Evolutionary conservation across 2,888 invertebrate genomes (phyloP).

Genomic region (Aplocera efformata): DNA sequence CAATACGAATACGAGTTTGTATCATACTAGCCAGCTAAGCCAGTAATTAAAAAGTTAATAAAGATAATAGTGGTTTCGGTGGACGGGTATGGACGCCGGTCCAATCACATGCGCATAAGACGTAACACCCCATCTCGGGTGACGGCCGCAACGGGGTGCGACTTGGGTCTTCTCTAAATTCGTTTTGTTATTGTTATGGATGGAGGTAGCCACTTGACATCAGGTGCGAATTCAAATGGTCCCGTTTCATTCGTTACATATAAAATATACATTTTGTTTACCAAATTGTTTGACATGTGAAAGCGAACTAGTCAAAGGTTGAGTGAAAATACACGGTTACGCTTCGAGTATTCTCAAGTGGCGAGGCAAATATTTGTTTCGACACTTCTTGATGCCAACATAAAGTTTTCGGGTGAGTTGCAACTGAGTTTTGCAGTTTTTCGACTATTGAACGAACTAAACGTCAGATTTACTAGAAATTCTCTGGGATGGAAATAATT

Average conservation of each 20-base stretch:
- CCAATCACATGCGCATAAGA: too few species aligned
- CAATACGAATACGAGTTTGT: too few species aligned
- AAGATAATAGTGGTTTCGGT: too few species aligned
- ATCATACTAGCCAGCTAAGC: too few species aligned
- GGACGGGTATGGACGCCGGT: constrained; percentile 14
- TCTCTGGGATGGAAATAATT: not conserved
- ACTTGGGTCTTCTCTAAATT: too few species aligned
- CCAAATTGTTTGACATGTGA: constrained; percentile 26
- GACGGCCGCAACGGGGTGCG: too few species aligned
- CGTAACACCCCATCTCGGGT: too few species aligned
- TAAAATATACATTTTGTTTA: constrained; percentile 5
- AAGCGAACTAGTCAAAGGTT: constrained; percentile 36
- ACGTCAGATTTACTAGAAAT: not conserved
- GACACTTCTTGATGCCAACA: constrained; percentile 23
- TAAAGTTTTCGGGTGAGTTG: too few species aligned
- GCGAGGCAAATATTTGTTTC: constrained; percentile 46
- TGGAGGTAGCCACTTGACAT: too few species aligned
- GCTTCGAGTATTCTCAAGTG: constrained; percentile 49
- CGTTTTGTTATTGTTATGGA: too few species aligned
- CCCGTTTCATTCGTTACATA: not conserved
- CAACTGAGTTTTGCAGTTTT: too few species aligned
- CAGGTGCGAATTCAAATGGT: constrained; percentile 6
- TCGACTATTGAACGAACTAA: constrained; percentile 31
- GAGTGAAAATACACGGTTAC: constrained; percentile 44
- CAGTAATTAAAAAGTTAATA: too few species aligned